phyloP scores from a whole-genome alignment of 2,888 invertebrate genomes.

The Theretra japonica region DNA sequence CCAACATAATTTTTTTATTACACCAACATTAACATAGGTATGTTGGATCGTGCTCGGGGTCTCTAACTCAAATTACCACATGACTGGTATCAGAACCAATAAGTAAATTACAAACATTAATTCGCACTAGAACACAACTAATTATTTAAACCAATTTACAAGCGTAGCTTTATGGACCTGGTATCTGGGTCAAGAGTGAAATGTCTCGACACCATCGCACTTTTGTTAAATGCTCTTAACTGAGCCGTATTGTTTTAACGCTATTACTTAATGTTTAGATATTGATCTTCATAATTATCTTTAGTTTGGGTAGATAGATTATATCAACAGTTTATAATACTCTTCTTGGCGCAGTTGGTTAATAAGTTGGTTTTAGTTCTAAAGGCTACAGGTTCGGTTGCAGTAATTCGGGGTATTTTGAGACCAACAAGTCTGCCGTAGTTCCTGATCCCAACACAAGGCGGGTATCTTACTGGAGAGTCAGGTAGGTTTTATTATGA shows the following conservation, averaged over 20 bases:
- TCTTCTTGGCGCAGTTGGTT: neutral
- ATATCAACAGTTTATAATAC: neutral
- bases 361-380: neutral
- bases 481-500: too few species aligned
- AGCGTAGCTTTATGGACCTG: neutral
- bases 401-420: too few species aligned
- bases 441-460: too few species aligned
- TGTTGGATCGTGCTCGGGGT: neutral
- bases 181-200: constrained; percentile 17
- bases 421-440: too few species aligned
- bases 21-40: neutral
- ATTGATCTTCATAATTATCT: neutral
- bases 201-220: neutral
- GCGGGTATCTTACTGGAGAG: too few species aligned
- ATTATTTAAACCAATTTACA: constrained; percentile 44
- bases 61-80: constrained; percentile 14
- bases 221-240: constrained; percentile 8
- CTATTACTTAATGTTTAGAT: constrained; percentile 18
- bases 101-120: constrained; percentile 57
- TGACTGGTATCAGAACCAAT: constrained; percentile 48
- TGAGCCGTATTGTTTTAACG: neutral
- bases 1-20: too few species aligned
- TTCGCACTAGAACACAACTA: constrained; percentile 46
- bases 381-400: neutral
- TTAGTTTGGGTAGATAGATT: neutral